phyloP scores from a whole-genome alignment of 2,113 vertebrate genomes.

The Brevimyrus niger region DNA sequence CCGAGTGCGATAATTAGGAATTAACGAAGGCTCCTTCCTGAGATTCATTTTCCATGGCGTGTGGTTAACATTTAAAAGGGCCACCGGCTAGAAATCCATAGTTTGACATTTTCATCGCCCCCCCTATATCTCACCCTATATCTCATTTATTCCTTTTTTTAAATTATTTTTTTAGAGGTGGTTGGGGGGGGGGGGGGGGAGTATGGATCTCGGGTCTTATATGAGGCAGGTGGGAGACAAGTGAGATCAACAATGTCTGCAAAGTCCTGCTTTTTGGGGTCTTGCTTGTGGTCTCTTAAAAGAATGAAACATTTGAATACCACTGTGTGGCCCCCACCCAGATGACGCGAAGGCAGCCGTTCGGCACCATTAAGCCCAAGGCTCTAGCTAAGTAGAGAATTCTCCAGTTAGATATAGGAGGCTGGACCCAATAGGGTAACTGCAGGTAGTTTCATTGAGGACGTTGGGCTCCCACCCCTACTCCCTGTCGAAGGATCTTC shows the following conservation, averaged over 20 bases:
- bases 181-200: neutral
- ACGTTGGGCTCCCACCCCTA: neutral
- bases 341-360: neutral
- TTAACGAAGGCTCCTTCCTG: conserved; percentile 10
- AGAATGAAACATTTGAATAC: neutral
- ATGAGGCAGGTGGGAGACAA: neutral
- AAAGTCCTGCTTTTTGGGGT: neutral
- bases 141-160: conserved; percentile 7
- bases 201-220: neutral
- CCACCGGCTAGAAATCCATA: conserved; percentile 11
- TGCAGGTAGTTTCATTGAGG: neutral
- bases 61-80: conserved; percentile 21
- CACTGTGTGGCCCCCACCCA: neutral
- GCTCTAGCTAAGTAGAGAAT: neutral
- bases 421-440: neutral
- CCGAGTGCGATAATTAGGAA: conserved; percentile 8
- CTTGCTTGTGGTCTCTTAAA: neutral
- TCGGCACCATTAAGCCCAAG: neutral
- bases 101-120: conserved; percentile 7
- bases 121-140: neutral
- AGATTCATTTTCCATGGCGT: neutral
- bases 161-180: neutral
- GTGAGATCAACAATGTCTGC: neutral
- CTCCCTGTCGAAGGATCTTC: neutral
- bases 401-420: neutral